Conservation (phyloP, 64 coral and sea anemone genomes). For the Porites australiensis region DNA sequence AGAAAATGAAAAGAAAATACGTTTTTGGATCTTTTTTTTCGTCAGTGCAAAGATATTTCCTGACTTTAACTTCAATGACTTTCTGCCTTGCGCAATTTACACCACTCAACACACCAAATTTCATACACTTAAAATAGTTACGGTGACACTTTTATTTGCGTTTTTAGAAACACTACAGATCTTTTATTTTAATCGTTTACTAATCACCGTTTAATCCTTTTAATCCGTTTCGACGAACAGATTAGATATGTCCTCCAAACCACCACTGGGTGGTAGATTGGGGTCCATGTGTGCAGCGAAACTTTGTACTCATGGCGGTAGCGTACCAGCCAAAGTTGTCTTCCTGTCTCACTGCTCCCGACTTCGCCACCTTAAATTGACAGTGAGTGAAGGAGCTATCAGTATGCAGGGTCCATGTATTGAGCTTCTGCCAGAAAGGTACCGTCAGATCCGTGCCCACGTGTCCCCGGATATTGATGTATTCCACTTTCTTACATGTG, state of each 20-base stretch:
- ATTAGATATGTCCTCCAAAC: constrained; percentile 47
- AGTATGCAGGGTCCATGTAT: constrained; percentile 1
- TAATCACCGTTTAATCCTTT: no score
- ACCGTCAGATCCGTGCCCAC: background rate
- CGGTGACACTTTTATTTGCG: no score
- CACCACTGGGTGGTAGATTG: constrained; percentile 49
- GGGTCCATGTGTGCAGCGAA: constrained; percentile 43
- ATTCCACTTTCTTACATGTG: constrained; percentile 68
- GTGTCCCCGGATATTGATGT: constrained; percentile 65
- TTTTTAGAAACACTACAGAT: no score
- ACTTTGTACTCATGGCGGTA: constrained; percentile 5
- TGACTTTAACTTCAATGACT: no score
- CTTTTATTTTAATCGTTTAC: no score
- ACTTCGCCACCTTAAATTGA: constrained; percentile 1
- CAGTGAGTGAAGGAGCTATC: constrained; percentile 18
- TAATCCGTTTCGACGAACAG: no score
- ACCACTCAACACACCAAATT: no score
- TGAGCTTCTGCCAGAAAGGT: constrained; percentile 18
- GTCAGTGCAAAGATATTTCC: no score
- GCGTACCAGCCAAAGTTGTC: constrained; percentile 79
- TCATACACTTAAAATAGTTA: no score
- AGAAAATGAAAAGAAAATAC: no score
- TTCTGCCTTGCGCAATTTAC: no score
- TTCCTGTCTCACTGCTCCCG: constrained; percentile 30
- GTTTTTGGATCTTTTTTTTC: no score